Base-by-base conservation (phyloP, 92 coral and sea anemone genomes). In the Diadumene lineata region DNA sequence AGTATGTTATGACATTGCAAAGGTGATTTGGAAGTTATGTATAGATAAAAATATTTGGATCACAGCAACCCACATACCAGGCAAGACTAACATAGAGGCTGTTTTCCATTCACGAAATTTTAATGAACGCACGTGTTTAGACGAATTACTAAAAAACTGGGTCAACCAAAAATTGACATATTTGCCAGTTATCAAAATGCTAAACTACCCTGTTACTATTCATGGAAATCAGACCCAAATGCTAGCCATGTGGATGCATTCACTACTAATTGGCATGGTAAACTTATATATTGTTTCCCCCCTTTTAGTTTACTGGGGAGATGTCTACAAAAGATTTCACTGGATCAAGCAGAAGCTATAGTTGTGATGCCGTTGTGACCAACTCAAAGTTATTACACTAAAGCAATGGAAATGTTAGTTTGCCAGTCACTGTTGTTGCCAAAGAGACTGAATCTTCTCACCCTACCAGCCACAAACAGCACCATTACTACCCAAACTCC, bases 231-330 rank as follows among this genome's bases (percentile, higher is more conserved):
- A 76, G 83, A 83, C 78, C 79, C 88, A 50, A 62, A 64, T 46
- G 83, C 88, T n/a, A 51, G 68, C 72, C 76, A 83, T 76, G 82
- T 83, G 27, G 88, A 83, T 65, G 83, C 88, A 57, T 83, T 77
- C 76, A 82, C 82, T 31, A 78, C 69, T 56, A 82, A 76, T 62
- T 67, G 81, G 86, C 78, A 71, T 74, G 81, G 77, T 17, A 77
- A 81, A 82, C 82, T 81, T 51, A 60, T 72, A 67, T 82, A 82
- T 82, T 82, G 88, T 77, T 83, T 83, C 70, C 86, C 81, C 64
- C 77, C 83, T 8, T 79, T 79, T 64, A 79, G 70, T 44, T 50
- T 69, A 50, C 50, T 80, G 71, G 83, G 83, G 57, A 73, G 60
- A 62, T 84, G 84, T 62, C 70, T 84, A 75, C 88, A 84, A 80